Conservation (phyloP, 1,140 invertebrate genomes). For the Ooceraea biroi region DNA sequence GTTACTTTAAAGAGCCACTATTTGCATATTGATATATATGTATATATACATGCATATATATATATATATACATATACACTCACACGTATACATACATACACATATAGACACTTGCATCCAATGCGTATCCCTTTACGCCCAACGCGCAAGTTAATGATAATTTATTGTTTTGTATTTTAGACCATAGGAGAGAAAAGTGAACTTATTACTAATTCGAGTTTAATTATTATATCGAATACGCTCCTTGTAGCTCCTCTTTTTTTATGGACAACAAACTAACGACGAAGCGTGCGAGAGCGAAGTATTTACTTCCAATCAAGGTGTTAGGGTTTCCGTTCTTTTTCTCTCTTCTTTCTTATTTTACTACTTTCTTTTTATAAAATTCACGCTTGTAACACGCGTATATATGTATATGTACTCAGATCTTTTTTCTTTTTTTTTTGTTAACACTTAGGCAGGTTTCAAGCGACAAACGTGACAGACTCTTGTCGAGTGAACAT, state of each 20-base stretch:
- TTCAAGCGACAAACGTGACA: conserved; percentile 19
- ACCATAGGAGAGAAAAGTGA: conserved; percentile 63
- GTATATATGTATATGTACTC: conserved; percentile 15
- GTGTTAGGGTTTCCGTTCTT: conserved; percentile 45
- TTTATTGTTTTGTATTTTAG: conserved; percentile 81
- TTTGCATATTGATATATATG: conserved; percentile 61
- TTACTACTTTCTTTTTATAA: conserved; percentile 4
- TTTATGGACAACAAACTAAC: conserved; percentile 56
- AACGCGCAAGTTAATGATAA: conserved; percentile 73
- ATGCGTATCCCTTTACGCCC: conserved; percentile 55
- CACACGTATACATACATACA: too few species aligned
- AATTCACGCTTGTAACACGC: conserved; percentile 40
- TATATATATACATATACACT: too few species aligned
- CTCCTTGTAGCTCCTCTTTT: conserved; percentile 40
- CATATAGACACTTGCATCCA: too few species aligned
- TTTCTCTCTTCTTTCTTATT: neutral
- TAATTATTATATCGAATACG: conserved; percentile 67
- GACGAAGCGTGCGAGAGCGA: conserved; percentile 9
- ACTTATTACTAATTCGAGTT: conserved; percentile 69
- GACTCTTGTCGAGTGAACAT: conserved; percentile 20
- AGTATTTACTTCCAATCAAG: conserved; percentile 50
- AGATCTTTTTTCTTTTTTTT: conserved; percentile 29
- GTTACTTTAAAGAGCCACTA: conserved; percentile 70
- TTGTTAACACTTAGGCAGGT: conserved; percentile 11
- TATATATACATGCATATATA: conserved; percentile 61